Conservation (phyloP, 1,140 invertebrate genomes). For the Batillaria attramentaria region DNA sequence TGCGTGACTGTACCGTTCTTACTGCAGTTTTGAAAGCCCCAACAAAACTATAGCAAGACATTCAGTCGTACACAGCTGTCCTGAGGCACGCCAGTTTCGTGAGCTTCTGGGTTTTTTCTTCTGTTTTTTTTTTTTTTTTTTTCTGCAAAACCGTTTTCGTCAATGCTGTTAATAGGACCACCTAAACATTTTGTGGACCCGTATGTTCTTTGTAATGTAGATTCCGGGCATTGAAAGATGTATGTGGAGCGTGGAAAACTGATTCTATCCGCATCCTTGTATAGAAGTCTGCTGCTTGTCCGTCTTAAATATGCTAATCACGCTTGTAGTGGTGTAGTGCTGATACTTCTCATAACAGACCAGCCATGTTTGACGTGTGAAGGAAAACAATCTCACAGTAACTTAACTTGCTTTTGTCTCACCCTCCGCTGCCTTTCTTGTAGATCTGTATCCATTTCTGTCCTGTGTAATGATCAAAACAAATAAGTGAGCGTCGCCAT, state of each 20-base stretch:
- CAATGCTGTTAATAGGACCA: not conserved
- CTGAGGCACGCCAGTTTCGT: not conserved
- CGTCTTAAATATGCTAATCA: not conserved
- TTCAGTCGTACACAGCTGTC: not conserved
- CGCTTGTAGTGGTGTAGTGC: not conserved
- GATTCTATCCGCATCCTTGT: too few relatives aligned
- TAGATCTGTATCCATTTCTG: not conserved
- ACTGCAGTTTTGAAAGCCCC: conserved; percentile 18
- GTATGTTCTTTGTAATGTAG: too few relatives aligned
- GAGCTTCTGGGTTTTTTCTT: not conserved
- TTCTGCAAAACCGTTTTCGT: not conserved
- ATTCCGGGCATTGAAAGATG: too few relatives aligned
- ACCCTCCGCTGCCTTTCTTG: too few relatives aligned
- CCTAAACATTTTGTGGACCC: too few relatives aligned
- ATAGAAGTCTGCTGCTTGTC: too few relatives aligned
- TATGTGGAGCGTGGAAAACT: too few relatives aligned
- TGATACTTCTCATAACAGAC: too few relatives aligned
- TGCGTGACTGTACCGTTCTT: not conserved
- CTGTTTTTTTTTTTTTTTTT: not conserved
- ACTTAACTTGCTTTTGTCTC: too few relatives aligned
- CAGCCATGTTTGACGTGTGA: too few relatives aligned
- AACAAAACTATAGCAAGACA: conserved; percentile 4
- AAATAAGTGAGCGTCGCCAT: not conserved
- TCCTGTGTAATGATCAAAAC: not conserved
- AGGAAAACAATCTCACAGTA: too few relatives aligned